Percentiles rank a stretch among this genome's conserved stretches.
phyloP scores from a whole-genome alignment of 1,140 invertebrate genomes.

The Phenacoccus solenopsis region DNA sequence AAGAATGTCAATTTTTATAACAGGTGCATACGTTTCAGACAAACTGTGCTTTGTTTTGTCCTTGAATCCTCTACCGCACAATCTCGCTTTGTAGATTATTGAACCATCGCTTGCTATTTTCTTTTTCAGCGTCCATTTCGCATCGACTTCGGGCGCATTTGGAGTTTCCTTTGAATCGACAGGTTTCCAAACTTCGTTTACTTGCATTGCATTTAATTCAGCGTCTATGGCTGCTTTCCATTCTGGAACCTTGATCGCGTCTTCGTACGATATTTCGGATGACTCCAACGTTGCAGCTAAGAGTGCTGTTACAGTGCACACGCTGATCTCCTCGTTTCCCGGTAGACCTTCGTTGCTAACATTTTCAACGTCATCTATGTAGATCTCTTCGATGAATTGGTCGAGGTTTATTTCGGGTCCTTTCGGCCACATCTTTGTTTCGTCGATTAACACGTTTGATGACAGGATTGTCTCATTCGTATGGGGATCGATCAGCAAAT shows the following conservation, averaged over 20 bases:
- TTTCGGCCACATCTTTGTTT: no score
- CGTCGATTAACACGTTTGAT: neutral
- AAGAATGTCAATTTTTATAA: neutral
- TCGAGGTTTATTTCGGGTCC: no score
- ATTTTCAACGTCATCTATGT: no score
- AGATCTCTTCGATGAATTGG: no score
- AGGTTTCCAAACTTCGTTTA: neutral
- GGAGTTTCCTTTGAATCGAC: neutral
- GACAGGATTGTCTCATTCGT: neutral
- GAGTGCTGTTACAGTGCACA: no score
- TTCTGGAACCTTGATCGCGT: no score
- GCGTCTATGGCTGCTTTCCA: neutral
- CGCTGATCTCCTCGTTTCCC: no score
- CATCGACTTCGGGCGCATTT: neutral
- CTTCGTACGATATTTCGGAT: no score
- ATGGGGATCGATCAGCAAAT: slow-evolving; percentile 20
- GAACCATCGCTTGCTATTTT: neutral
- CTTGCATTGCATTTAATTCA: neutral
- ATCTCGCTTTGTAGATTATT: neutral
- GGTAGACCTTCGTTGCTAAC: no score
- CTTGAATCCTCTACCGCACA: neutral
- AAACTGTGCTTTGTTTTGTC: neutral
- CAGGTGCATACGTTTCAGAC: neutral
- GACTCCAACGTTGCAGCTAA: no score
- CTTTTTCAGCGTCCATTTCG: neutral